Conservation (phyloP, 2,113 vertebrate genomes). For the Passer montanus region DNA sequence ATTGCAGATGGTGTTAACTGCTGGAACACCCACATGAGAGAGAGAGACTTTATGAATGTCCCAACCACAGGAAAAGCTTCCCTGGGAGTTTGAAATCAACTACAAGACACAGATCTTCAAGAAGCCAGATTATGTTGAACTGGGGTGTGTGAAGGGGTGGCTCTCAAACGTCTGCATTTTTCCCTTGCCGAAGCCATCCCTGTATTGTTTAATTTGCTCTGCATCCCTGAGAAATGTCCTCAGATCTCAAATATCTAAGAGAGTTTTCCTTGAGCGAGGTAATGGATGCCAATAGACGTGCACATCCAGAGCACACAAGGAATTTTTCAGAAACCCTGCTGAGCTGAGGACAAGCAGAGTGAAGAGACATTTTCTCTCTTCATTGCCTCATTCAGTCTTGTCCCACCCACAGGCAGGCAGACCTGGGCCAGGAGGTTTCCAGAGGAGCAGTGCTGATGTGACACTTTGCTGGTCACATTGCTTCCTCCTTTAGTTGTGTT, state of each 20-base stretch:
- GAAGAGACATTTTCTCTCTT: neutral
- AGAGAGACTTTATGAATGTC: neutral
- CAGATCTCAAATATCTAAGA: neutral
- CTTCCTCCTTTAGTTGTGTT: neutral
- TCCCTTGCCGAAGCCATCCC: neutral
- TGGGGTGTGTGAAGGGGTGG: neutral
- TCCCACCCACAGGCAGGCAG: neutral
- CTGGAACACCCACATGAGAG: neutral
- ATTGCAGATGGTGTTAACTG: neutral
- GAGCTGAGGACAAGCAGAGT: neutral
- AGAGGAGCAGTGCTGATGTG: neutral
- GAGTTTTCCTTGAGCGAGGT: neutral
- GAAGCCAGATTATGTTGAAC: neutral
- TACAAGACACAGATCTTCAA: neutral
- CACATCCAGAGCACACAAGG: accelerated
- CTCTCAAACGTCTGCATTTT: neutral
- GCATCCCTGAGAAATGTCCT: neutral
- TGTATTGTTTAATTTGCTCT: neutral
- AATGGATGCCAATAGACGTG: neutral
- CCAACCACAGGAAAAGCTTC: slow-evolving; percentile 14
- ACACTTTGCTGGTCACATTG: accelerated
- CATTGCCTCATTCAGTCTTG: neutral
- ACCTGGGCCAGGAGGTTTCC: neutral
- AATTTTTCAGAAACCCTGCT: neutral
- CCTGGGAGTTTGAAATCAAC: neutral